Evolutionary conservation across 1,140 invertebrate species (phyloP), one percentile per base, ranked within the genome.

Genomic region (Drosophila sproati): DNA sequence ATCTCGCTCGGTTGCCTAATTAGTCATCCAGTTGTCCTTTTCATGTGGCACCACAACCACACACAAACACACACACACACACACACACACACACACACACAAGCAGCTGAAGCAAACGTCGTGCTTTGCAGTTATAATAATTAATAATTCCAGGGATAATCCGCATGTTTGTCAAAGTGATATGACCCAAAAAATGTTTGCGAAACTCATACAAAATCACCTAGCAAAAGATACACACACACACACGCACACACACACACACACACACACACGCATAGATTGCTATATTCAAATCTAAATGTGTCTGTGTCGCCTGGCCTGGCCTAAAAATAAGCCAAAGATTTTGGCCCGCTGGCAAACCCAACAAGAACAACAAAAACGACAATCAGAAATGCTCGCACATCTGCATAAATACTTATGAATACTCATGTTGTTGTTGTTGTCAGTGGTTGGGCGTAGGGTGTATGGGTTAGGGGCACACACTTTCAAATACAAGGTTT

Each of bases 111-210:
- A 55, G 28, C 29, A 20, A 50, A 57, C 34, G 83, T 88, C 76
- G 77, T 88, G 83, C 56, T 80, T 77, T 80, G 73, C 83, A 83
- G 85, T 72, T 83, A 89, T 82, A 85, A 85, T 88, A 88, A 88
- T 88, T 88, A 88, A 88, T 88, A 88, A 88, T 88, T 89, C 85
- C 67, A 61, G 51, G 85, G 85, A 88, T 88, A 88, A 88, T 83
- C 85, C 82, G 70, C 81, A 89, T 88, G 85, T 88, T 88, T 88
- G 85, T 88, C 85, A 88, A 89, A 88, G 59, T 67, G 85, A 88
- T 88, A 85, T 77, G 82, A 73, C 69, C 77, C 71, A 43, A 72
- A 82, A 82, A 77, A 61, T 77, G 66, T 73, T 76, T 62, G 32
- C 45, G 28, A 75, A 81, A 76, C 69, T 61, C 60, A 60, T 6